These are phyloP conservation scores for Periophthalmodon schlosseri DNA, from an alignment of 2,113 vertebrate genomes.

Conservation along the genomic window DNA sequence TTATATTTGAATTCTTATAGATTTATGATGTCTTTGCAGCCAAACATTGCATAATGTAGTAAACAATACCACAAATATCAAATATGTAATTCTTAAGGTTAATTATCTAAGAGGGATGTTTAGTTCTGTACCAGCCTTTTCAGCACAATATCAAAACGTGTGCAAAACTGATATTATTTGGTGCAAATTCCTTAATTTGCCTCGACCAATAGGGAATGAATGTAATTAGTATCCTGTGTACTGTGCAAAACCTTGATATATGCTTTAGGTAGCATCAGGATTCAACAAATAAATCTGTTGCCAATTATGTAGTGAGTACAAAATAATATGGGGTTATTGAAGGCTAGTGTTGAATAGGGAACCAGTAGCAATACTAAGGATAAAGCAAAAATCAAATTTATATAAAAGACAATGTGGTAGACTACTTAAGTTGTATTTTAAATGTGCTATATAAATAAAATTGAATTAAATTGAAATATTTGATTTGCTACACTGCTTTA, in stretches of 20 bases:
- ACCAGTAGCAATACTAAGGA: not conserved
- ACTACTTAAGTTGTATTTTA: too few relatives aligned
- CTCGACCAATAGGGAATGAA: too few relatives aligned
- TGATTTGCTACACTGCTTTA: not conserved
- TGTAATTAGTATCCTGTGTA: not conserved
- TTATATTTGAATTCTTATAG: not conserved
- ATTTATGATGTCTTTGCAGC: not conserved
- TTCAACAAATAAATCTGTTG: not conserved
- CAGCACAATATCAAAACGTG: not conserved
- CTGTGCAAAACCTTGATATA: not conserved
- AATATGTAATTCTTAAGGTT: not conserved
- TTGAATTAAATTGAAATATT: not conserved
- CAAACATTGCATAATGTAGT: not conserved
- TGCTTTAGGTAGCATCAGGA: not conserved
- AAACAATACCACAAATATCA: not conserved
- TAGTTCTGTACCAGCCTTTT: not conserved
- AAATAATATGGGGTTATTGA: not conserved
- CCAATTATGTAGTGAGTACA: not conserved
- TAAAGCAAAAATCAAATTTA: not conserved
- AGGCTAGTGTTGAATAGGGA: not conserved
- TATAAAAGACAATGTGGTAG: not conserved
- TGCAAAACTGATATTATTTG: too few relatives aligned
- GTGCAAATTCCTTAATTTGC: too few relatives aligned
- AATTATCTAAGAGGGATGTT: not conserved
- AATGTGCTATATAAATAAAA: too few relatives aligned